Base-by-base conservation (phyloP, 2,888 invertebrate species). In the Eristalis arbustorum region DNA sequence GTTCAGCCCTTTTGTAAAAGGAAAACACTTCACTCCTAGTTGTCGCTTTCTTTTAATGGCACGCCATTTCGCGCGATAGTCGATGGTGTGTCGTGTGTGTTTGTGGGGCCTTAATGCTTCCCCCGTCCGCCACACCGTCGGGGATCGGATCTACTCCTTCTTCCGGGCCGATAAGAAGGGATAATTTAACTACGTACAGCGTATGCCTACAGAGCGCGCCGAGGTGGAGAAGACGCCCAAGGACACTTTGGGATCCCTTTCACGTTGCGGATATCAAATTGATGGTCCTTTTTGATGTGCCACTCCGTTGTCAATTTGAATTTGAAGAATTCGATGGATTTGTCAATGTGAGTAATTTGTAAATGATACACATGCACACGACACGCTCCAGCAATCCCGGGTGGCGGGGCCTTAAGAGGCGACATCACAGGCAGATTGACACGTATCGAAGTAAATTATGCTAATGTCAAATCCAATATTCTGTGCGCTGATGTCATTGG, bases 391-490 rank as follows among this genome's bases (percentile, higher is more conserved):
- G 61, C 42, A 59, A 59, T 31, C 13, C 28, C 25, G 31, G 71
- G 62, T 22, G 62, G 18, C 18, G 59, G n/a, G 14, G 14, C 2
- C 3, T 25, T 28, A n/a, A 34, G 63, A 18, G 37, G 18, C n/a
- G 34, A 63, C 28, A 34, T 34, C 42, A 25, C 81, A 75, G 64
- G 63, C 78, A 87, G 83, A 87, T 87, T 87, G 87, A 87, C 87
- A 87, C 87, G 87, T 87, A 87, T 87, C 79, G 87, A 89, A 91
- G 90, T 91, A 91, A 91, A 91, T 91, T 91, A 91, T 91, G 91
- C 90, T 91, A 91, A 91, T 91, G 90, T 91, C 91, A 89, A 91
- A 91, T 87, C 87, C 87, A 87, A 87, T 87, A 87, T 87, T 87
- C 87, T 68, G 61, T 42, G 66, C 72, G 72, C 82, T 87, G 85